phyloP scores from a whole-genome alignment of 2,113 vertebrate genomes.

The Desmodus rotundus region DNA sequence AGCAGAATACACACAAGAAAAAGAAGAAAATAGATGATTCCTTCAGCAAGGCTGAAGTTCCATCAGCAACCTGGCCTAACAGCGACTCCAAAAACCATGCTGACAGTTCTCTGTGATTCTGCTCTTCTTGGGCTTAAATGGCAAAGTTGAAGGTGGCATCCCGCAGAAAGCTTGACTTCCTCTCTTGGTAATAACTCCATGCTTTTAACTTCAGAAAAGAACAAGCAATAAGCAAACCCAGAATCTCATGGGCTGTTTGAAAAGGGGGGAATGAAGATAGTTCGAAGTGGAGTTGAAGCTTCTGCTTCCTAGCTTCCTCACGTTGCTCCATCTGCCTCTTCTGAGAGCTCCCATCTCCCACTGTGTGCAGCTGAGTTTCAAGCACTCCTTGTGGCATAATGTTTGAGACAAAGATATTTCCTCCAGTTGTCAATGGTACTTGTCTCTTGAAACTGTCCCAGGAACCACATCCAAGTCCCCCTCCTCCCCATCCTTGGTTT shows the following conservation, averaged over 20 bases:
- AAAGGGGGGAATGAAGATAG: not conserved
- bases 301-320: conserved; percentile 12
- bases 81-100: not conserved
- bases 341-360: conserved; percentile 54
- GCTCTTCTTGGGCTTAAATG: not conserved
- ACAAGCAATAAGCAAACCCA: not conserved
- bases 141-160: not conserved
- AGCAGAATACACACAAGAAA: conserved; percentile 18
- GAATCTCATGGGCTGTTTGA: conserved; percentile 24
- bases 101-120: not conserved
- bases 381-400: conserved; percentile 63
- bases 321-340: conserved; percentile 60
- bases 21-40: not conserved
- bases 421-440: conserved; percentile 44
- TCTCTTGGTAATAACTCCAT: not conserved
- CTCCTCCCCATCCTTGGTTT: not conserved
- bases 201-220: not conserved
- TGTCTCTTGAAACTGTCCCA: conserved; percentile 40
- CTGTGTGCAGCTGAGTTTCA: conserved; percentile 73
- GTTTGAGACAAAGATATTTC: conserved; percentile 58
- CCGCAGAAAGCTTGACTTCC: not conserved
- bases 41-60: not conserved
- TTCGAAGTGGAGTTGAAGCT: conserved; percentile 19
- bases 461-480: conserved; percentile 17
- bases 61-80: not conserved